phyloP scores from a whole-genome alignment of 2,888 invertebrate genomes.

The Erebia epiphron region DNA sequence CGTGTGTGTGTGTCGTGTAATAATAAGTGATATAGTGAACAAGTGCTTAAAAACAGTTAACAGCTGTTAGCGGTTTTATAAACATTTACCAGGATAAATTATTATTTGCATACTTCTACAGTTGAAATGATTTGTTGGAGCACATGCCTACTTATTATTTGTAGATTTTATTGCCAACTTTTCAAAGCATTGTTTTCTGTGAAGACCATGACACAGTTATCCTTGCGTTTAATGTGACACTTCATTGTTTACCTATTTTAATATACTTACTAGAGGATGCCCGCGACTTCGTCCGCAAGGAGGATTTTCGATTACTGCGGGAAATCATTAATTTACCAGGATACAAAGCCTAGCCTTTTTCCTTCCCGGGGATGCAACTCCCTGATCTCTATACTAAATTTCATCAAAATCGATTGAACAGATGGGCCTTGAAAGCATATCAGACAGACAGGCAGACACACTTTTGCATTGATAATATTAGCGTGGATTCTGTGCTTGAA shows the following conservation, averaged over 20 bases:
- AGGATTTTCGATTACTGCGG: too few relatives aligned
- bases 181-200: not conserved
- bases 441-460: not conserved
- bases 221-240: too few relatives aligned
- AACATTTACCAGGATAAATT: not conserved
- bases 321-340: too few relatives aligned
- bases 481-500: not conserved
- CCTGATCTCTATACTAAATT: too few relatives aligned
- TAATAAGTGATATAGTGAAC: conserved; percentile 40
- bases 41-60: conserved; percentile 34
- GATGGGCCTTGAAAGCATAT: too few relatives aligned
- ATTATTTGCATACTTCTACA: not conserved
- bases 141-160: not conserved
- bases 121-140: not conserved
- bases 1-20: conserved; percentile 6
- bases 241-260: not conserved
- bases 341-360: too few relatives aligned
- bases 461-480: too few relatives aligned
- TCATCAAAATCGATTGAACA: too few relatives aligned
- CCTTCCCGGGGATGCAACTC: too few relatives aligned
- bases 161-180: not conserved
- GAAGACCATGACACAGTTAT: not conserved
- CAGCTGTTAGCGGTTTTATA: not conserved
- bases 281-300: too few relatives aligned
- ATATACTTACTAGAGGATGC: too few relatives aligned